A percentile compares a stretch with the other conserved stretches of the same genome.
Evolutionary conservation across 2,888 invertebrate species (phyloP).

Genomic region (Argyresthia albistria): DNA sequence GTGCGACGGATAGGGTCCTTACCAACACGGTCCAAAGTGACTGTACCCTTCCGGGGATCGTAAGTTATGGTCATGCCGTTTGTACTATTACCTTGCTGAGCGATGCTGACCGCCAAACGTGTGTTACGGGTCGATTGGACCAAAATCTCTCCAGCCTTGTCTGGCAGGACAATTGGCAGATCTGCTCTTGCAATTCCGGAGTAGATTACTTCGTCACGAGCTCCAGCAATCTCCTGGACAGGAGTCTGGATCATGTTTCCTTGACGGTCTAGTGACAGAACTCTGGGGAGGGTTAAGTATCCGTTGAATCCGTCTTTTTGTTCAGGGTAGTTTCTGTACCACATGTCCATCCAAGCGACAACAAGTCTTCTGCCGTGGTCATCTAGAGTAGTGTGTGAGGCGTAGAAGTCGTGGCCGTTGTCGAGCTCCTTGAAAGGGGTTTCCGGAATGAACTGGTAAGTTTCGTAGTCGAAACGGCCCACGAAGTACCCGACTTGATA

Average conservation of each 20-base stretch:
- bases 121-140: slow-evolving; percentile 18
- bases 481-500: slow-evolving; percentile 57
- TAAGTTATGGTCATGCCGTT: slow-evolving; percentile 29
- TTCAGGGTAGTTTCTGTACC: slow-evolving; percentile 50
- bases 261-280: slow-evolving; percentile 26
- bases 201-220: slow-evolving; percentile 19
- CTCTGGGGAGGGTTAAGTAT: slow-evolving; percentile 44
- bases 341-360: slow-evolving; percentile 58
- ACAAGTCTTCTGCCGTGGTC: slow-evolving; percentile 29
- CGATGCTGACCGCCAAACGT: slow-evolving; percentile 29
- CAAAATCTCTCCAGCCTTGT: slow-evolving; percentile 37
- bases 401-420: slow-evolving; percentile 56
- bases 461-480: slow-evolving; percentile 44
- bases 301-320: slow-evolving; percentile 48
- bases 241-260: slow-evolving; percentile 36
- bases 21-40: slow-evolving; percentile 43
- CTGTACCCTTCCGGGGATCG: slow-evolving; percentile 17
- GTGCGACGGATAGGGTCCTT: slow-evolving; percentile 37
- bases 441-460: slow-evolving; percentile 26
- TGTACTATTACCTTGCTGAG: slow-evolving; percentile 16
- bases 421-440: slow-evolving; percentile 42
- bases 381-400: slow-evolving; percentile 50
- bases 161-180: slow-evolving; percentile 15
- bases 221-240: slow-evolving; percentile 20
- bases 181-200: slow-evolving; percentile 18